Base-by-base conservation (phyloP, 2,797 vertebrate genomes). In the Periparus ater region DNA sequence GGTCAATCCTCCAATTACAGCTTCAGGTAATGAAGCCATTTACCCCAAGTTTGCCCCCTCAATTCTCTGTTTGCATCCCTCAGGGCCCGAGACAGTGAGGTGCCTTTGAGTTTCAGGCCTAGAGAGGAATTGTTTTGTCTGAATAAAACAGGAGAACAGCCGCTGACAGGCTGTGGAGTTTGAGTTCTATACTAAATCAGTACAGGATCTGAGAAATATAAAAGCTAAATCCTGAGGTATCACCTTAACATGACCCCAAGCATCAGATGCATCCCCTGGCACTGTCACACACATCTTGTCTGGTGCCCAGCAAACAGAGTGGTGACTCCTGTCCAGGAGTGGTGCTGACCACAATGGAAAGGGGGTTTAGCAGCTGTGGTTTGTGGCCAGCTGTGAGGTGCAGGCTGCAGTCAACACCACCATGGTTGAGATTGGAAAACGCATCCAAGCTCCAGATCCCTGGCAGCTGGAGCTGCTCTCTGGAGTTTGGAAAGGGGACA, bases 221-320 rank as follows among this genome's bases (percentile, higher is more conserved):
- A 36, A 63, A 44, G 3, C 20, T 44, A 9, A 34, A 77, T 30
- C 32, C 16, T 53, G 9, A 36, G 38, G 10, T 26, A 36, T 36
- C 5, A 11, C 8, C 42, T 71, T 36, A 83, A 42, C 3, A 0
- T 9, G 23, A 48, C 12, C 32, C 3, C 26, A 67, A 34, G 7
- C 38, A 38, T 6, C 3, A 4, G 23, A n/a, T 22, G 4, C 36
- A 25, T 83, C 42, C 42, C 10, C 34, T 83, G 26, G 17, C 25
- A 6, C 14, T 21, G 29, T 58, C 27, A 22, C 36, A 30, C 22
- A 2, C 1, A 0, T 36, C 17, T 88, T 78, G 19, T 25, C 23
- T 6, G 4, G 7, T 76, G 47, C 47, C 29, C 3, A 10, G 44
- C 0, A 2, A 54, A 4, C 18, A 18, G 40, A 4, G 7, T 3